phyloP scores from a whole-genome alignment of 92 coral and sea anemone species.

The Ricordea florida region DNA sequence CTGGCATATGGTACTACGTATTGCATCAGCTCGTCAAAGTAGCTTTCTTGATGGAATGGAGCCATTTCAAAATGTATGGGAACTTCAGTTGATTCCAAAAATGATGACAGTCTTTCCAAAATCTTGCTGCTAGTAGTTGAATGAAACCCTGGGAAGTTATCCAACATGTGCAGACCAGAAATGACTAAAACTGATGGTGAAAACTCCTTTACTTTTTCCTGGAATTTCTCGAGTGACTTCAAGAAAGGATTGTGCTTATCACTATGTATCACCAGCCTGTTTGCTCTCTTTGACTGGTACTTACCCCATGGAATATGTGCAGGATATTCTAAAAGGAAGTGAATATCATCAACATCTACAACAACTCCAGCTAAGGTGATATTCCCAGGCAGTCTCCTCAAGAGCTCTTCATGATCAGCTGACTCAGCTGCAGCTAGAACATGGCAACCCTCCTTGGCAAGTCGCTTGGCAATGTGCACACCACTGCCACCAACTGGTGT shows the following conservation, averaged over 20 bases:
- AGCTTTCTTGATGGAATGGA: conserved; percentile 80
- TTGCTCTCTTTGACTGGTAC: conserved; percentile 77
- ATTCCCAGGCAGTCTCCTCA: conserved; percentile 52
- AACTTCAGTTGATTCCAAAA: conserved; percentile 51
- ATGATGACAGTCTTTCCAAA: conserved; percentile 60
- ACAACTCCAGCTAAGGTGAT: conserved; percentile 57
- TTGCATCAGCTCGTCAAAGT: conserved; percentile 73
- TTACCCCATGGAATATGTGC: conserved; percentile 77
- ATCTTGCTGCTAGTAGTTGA: conserved; percentile 60
- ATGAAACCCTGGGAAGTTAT: conserved; percentile 75
- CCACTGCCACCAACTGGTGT: conserved; percentile 81
- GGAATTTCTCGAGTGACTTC: conserved; percentile 59
- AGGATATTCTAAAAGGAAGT: conserved; percentile 77
- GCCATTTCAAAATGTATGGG: conserved; percentile 96
- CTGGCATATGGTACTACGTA: conserved; percentile 82
- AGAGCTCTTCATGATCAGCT: conserved; percentile 36
- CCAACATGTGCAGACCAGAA: conserved; percentile 92
- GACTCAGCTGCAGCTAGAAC: conserved; percentile 73
- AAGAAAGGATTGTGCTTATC: conserved; percentile 85
- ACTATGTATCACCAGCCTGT: conserved; percentile 83
- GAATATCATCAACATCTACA: conserved; percentile 77
- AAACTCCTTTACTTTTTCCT: conserved; percentile 40
- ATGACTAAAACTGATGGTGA: conserved; percentile 71
- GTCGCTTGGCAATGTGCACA: conserved; percentile 67
- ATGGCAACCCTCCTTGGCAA: conserved; percentile 70